Conservation (phyloP, 2,888 invertebrate genomes). For the Lumbricus terrestris region DNA sequence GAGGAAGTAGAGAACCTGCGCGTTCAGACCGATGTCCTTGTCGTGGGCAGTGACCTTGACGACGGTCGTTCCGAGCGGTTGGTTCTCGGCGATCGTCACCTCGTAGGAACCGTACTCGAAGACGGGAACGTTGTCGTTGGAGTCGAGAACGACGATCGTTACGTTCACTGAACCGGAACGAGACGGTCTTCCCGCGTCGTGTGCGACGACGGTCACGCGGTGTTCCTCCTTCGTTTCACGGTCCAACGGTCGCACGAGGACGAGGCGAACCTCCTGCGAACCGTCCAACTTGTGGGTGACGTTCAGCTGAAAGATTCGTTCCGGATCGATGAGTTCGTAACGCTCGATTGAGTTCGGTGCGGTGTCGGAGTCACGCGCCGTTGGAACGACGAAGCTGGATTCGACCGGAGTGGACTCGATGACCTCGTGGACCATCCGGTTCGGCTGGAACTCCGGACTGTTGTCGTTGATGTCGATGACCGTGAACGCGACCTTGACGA, state of each 20-base stretch:
- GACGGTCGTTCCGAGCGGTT: conserved; percentile 29
- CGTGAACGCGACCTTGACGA: conserved; percentile 38
- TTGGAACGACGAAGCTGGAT: conserved; percentile 18
- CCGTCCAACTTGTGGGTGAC: conserved; percentile 34
- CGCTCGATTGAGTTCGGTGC: conserved; percentile 23
- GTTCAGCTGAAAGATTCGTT: conserved; percentile 13
- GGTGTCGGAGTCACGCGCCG: conserved; percentile 30
- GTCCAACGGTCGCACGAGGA: conserved; percentile 38
- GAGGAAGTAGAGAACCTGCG: conserved; percentile 38
- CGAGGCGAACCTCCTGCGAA: conserved; percentile 54
- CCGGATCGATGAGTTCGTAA: conserved; percentile 30
- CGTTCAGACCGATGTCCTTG: conserved; percentile 38
- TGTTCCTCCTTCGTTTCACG: conserved; percentile 37
- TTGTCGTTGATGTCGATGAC: conserved; percentile 41
- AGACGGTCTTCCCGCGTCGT: conserved; percentile 37
- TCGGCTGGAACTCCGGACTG: conserved; percentile 35
- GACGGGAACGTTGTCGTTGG: conserved; percentile 36
- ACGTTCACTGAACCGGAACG: conserved; percentile 35
- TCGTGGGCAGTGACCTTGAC: conserved; percentile 38
- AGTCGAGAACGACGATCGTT: conserved; percentile 30
- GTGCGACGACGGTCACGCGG: conserved; percentile 36
- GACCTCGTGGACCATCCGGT: conserved; percentile 19
- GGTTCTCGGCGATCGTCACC: conserved; percentile 33
- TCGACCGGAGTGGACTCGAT: conserved; percentile 24
- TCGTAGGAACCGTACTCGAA: conserved; percentile 34